Evolutionary conservation across 1,140 invertebrate genomes (phyloP).

Genomic region (Piezodorus guildinii): DNA sequence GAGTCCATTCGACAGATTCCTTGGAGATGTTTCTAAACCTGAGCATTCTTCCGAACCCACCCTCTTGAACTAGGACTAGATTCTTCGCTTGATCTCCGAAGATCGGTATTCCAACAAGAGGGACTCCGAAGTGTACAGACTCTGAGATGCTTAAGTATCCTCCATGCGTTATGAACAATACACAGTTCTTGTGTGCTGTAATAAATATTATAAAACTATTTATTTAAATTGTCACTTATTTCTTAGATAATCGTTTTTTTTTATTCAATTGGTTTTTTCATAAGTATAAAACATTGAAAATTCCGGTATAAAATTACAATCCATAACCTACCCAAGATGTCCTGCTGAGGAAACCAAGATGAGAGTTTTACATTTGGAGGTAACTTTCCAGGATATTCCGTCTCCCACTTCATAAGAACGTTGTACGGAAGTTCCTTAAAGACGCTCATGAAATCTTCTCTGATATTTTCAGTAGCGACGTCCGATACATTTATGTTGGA

Average conservation of each 20-base stretch:
- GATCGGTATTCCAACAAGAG: slow-evolving; percentile 27
- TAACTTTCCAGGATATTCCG: slow-evolving; percentile 31
- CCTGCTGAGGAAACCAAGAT: slow-evolving; percentile 59
- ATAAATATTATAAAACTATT: neutral
- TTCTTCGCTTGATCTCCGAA: neutral
- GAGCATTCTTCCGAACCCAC: neutral
- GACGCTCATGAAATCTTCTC: slow-evolving; percentile 25
- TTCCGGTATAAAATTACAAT: no score
- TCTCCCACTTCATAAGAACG: slow-evolving; percentile 32
- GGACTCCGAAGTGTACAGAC: slow-evolving; percentile 29
- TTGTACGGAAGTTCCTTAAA: slow-evolving; percentile 30
- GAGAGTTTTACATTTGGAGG: slow-evolving; percentile 29
- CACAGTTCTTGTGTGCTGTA: slow-evolving; percentile 34
- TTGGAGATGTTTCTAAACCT: neutral
- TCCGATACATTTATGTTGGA: slow-evolving; percentile 48
- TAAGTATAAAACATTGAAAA: no score
- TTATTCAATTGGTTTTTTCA: no score
- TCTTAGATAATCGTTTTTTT: no score
- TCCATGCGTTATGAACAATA: slow-evolving; percentile 39
- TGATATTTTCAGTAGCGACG: slow-evolving; percentile 41
- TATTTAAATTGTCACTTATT: no score
- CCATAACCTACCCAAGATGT: slow-evolving; percentile 44
- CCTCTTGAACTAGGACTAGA: neutral
- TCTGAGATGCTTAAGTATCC: slow-evolving; percentile 38
- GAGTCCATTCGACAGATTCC: slow-evolving; percentile 24